These are phyloP conservation scores for Anas platyrhynchos DNA, from an alignment of 2,113 vertebrate species.

Conservation along the genomic window DNA sequence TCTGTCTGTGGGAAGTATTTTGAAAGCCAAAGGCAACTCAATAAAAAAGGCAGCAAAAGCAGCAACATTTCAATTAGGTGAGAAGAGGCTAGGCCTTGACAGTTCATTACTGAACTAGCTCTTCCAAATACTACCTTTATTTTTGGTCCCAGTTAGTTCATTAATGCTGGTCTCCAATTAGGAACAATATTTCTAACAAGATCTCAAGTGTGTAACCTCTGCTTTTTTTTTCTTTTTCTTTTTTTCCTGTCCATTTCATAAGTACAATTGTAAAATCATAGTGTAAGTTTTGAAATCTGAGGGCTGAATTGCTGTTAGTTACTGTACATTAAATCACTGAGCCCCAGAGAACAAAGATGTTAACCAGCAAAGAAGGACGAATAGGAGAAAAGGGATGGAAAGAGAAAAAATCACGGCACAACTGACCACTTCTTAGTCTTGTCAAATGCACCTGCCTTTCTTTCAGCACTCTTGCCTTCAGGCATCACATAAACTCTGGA, in stretches of 20 bases:
- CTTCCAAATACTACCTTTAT: slow-evolving; percentile 12
- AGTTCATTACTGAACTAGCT: slow-evolving; percentile 23
- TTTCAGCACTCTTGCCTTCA: background rate
- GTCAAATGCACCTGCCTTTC: background rate
- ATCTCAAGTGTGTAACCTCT: background rate
- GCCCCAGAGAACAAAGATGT: slow-evolving; percentile 26
- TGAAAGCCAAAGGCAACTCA: slow-evolving; percentile 67
- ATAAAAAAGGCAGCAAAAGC: slow-evolving; percentile 50
- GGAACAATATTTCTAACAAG: slow-evolving; percentile 15
- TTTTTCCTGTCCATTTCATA: background rate
- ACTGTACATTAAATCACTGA: slow-evolving; percentile 40
- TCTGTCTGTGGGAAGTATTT: slow-evolving; percentile 46
- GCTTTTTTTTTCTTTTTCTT: background rate
- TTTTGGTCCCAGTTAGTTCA: slow-evolving; percentile 50
- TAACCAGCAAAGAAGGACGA: background rate
- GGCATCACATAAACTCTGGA: background rate
- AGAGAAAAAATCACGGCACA: slow-evolving; percentile 16
- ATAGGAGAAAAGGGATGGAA: background rate
- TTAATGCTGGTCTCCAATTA: slow-evolving; percentile 65
- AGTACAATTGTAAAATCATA: background rate
- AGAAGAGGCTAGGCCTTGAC: slow-evolving; percentile 30
- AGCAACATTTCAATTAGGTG: slow-evolving; percentile 66
- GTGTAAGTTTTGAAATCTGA: slow-evolving; percentile 40
- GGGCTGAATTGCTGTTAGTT: slow-evolving; percentile 32
- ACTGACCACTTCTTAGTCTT: background rate